phyloP scores from a whole-genome alignment of 2,888 invertebrate species.

The Thecophora atra region DNA sequence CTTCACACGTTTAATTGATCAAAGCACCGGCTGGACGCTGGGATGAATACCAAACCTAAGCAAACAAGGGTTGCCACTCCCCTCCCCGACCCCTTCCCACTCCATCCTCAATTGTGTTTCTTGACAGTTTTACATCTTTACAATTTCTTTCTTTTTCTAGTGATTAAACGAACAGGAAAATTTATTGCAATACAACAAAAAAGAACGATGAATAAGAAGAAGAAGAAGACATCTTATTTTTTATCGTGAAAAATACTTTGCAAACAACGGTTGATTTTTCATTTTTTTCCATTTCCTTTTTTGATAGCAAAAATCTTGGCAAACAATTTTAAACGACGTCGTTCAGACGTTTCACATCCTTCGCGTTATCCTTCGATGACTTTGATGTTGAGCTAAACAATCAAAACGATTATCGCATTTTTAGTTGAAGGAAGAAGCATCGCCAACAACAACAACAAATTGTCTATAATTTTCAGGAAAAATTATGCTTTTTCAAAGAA shows the following conservation, averaged over 20 bases:
- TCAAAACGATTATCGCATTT: constrained; percentile 36
- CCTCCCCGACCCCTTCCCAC: background rate
- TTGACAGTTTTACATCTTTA: too few species aligned
- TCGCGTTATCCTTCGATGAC: constrained; percentile 34
- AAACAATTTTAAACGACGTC: constrained; percentile 25
- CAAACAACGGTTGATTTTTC: constrained; percentile 14
- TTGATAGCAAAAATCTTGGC: constrained; percentile 18
- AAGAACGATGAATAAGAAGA: background rate
- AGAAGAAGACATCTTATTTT: background rate
- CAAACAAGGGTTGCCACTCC: too few species aligned
- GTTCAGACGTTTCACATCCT: background rate
- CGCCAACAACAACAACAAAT: background rate
- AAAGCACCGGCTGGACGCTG: constrained; percentile 2
- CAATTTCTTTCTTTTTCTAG: too few species aligned
- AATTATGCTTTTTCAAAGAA: constrained; percentile 22
- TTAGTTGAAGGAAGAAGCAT: constrained; percentile 7
- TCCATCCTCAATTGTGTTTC: too few species aligned
- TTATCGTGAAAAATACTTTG: constrained; percentile 14
- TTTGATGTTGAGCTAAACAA: constrained; percentile 36
- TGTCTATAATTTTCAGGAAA: background rate
- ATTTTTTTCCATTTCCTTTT: background rate
- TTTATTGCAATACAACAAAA: background rate
- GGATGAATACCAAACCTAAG: background rate
- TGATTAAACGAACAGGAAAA: background rate
- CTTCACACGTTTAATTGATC: constrained; percentile 30